A percentile compares a stretch with the other conserved stretches of the same genome.
phyloP scores from a whole-genome alignment of 2,888 invertebrate species.

The Odontocerum albicorne region DNA sequence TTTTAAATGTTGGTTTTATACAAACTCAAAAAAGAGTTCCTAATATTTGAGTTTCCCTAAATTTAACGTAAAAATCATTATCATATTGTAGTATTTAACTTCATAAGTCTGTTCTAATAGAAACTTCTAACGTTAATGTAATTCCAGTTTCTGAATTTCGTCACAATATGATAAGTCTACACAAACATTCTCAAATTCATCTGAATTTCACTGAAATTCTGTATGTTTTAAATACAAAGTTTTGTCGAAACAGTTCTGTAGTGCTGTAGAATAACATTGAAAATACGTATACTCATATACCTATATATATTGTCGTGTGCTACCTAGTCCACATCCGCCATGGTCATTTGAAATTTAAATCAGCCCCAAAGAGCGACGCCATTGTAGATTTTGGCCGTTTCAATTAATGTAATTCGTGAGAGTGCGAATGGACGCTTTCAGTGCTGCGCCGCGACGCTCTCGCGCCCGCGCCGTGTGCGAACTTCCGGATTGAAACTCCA shows the following conservation, averaged over 20 bases:
- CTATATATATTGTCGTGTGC: constrained; percentile 5
- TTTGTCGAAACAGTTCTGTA: neutral
- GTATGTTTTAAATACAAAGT: no score
- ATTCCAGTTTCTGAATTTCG: no score
- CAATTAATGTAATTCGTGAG: constrained; percentile 28
- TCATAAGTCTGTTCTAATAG: no score
- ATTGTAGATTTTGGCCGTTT: constrained; percentile 29
- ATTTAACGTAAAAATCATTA: no score
- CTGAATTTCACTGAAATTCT: no score
- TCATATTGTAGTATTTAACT: no score
- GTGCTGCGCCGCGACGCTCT: neutral
- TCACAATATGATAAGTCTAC: no score
- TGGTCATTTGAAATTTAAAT: constrained; percentile 34
- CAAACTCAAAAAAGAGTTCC: no score
- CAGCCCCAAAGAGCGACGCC: constrained; percentile 12
- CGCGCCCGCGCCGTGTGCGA: neutral
- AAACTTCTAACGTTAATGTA: no score
- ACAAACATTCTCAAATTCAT: no score
- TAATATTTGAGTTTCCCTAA: no score
- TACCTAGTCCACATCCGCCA: constrained; percentile 17
- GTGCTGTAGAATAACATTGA: neutral
- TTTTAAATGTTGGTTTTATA: no score
- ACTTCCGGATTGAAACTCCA: neutral
- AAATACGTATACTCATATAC: neutral
- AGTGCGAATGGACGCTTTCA: constrained; percentile 18